phyloP scores from a whole-genome alignment of 2,797 vertebrate species.

The Lindbergichthys nudifrons region DNA sequence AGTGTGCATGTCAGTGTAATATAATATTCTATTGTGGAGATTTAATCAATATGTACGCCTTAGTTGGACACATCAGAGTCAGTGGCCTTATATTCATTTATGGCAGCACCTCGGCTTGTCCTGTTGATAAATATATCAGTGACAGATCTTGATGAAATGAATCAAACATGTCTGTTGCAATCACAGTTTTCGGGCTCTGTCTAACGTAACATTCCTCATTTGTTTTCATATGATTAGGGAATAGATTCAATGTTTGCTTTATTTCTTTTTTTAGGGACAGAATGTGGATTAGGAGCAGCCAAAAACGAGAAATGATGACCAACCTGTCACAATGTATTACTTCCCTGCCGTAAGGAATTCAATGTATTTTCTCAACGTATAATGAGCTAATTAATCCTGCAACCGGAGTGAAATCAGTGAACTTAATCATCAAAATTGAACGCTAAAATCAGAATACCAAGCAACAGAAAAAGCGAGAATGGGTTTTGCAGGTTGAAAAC shows the following conservation, averaged over 20 bases:
- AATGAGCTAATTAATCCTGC: slow-evolving; percentile 1
- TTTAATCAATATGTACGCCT: not conserved
- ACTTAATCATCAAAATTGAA: not conserved
- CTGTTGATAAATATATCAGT: slow-evolving; percentile 1
- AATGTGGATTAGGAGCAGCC: not conserved
- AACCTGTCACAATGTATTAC: not conserved
- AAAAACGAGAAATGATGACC: not conserved
- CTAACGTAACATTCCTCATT: not conserved
- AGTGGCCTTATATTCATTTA: not conserved
- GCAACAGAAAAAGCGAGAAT: too few relatives aligned
- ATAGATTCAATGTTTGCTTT: slow-evolving; percentile 22
- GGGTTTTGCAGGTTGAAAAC: too few relatives aligned
- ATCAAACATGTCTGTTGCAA: slow-evolving; percentile 20
- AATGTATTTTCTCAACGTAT: not conserved
- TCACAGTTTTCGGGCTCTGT: slow-evolving; percentile 10
- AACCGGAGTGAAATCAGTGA: not conserved
- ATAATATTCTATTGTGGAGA: not conserved
- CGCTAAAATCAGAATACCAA: not conserved
- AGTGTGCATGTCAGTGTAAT: not conserved
- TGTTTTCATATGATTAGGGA: slow-evolving; percentile 21
- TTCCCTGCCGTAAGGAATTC: not conserved
- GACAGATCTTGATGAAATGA: slow-evolving; percentile 10
- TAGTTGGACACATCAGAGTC: not conserved
- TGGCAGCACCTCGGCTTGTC: not conserved
- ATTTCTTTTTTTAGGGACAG: not conserved